Base-by-base conservation (phyloP, 2,888 invertebrate species). In the Habrosyne pyritoides region DNA sequence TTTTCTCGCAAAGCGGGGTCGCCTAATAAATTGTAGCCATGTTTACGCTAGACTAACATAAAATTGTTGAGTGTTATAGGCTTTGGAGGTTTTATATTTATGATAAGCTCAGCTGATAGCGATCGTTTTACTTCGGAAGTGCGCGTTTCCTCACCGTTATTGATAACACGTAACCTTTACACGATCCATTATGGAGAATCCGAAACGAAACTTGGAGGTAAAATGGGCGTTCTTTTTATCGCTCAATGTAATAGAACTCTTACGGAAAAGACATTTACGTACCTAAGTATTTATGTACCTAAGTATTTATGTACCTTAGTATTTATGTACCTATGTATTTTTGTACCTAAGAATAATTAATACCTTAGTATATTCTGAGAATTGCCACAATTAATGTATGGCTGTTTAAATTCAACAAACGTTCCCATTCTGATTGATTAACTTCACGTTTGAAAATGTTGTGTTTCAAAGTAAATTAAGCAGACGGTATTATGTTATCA, bases 51-150 rank as follows among this genome's bases (percentile, higher is more conserved):
- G 64, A 64, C 64, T 64, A 62, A 72, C 78, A 75, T 85, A 84
- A 83, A 83, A 81, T 67, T 66, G 66, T 66, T 66, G 66, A 67
- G 66, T 73, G 67, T 80, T 81, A 80, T 64, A 59, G 72, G 60
- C 69, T 70, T 71, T 70, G 64, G 66, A 67, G 67, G 69, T 75
- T 80, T 81, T 79, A 83, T 84, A 81, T 86, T 88, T 88, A 86
- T 84, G 81, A 81, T 87, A 81, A 83, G 78, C 75, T 72, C 60
- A 69, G 67, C 69, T 73, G 80, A 81, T 79, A 80, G 81, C 79
- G 69, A 83, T 78, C 84, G 71, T 79, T 83, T 77, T 64, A 69
- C 67, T 72, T 75, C 67, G 64, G 66, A 81, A 85, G 78, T 78
- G 68, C 66, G 75, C 77, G 81, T 79, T 85, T 82, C 73, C 71